Evolutionary conservation across 2,113 vertebrate species (phyloP).

Genomic region (Indicator indicator): DNA sequence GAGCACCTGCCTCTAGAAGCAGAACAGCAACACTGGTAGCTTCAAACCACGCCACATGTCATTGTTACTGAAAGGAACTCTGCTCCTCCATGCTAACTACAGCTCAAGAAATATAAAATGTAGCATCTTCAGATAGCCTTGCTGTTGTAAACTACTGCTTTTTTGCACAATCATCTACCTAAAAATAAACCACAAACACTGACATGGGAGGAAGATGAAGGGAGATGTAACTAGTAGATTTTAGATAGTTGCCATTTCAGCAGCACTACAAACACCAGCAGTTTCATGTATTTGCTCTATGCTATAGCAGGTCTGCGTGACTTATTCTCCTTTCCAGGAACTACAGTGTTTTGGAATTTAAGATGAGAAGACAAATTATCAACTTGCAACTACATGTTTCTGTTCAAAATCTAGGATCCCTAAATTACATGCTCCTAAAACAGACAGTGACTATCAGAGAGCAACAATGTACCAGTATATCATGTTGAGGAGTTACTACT

Average conservation of each 20-base stretch:
- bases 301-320: not conserved
- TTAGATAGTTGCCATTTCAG: not conserved
- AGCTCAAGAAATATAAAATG: not conserved
- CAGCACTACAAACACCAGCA: not conserved
- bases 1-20: not conserved
- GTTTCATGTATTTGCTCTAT: not conserved
- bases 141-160: not conserved
- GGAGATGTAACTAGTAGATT: not conserved
- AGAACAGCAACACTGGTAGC: not conserved
- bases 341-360: not conserved
- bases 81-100: not conserved
- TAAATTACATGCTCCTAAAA: not conserved
- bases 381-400: not conserved
- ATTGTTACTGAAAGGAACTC: fast-evolving
- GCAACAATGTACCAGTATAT: not conserved
- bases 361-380: not conserved
- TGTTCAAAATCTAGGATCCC: not conserved
- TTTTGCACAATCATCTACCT: not conserved
- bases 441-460: not conserved
- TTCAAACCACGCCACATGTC: fast-evolving
- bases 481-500: not conserved
- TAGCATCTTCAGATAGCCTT: not conserved
- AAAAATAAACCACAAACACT: not conserved
- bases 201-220: not conserved
- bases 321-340: not conserved